Evolutionary conservation across 1,140 invertebrate genomes (phyloP).

Genomic region (Aphis gossypii): DNA sequence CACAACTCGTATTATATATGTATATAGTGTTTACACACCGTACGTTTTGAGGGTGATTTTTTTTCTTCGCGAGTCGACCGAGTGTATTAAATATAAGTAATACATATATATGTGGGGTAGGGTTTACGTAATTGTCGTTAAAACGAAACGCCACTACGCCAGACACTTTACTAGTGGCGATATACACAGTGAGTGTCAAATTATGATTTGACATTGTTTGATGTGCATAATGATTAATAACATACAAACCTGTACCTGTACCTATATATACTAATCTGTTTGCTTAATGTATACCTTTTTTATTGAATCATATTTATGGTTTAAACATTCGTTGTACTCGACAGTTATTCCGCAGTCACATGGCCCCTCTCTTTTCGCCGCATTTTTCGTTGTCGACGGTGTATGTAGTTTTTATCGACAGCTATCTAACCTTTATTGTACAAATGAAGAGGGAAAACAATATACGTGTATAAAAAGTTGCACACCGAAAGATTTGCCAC

Average conservation of each 20-base stretch:
- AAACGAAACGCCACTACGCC: neutral
- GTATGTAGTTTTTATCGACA: neutral
- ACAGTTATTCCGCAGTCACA: neutral
- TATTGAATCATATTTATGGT: too few species aligned
- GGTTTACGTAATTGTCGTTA: neutral
- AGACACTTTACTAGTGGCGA: neutral
- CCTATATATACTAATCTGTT: too few species aligned
- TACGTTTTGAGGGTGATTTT: too few species aligned
- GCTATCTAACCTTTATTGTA: neutral
- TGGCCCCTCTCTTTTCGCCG: neutral
- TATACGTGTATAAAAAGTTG: neutral
- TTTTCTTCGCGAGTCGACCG: neutral
- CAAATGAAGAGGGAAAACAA: slow-evolving; percentile 7
- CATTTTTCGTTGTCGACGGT: neutral
- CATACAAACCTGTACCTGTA: neutral
- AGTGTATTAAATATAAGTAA: neutral
- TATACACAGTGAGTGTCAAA: neutral
- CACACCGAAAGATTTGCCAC: neutral
- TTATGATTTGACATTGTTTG: neutral
- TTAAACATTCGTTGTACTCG: neutral
- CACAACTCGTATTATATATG: neutral
- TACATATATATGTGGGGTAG: neutral
- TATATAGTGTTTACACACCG: too few species aligned
- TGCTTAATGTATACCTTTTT: too few species aligned
- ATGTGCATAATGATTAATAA: neutral